Evolutionary conservation across 2,888 invertebrate species (phyloP), one percentile per base, ranked within the genome.

Genomic region (Eupeodes luniger): DNA sequence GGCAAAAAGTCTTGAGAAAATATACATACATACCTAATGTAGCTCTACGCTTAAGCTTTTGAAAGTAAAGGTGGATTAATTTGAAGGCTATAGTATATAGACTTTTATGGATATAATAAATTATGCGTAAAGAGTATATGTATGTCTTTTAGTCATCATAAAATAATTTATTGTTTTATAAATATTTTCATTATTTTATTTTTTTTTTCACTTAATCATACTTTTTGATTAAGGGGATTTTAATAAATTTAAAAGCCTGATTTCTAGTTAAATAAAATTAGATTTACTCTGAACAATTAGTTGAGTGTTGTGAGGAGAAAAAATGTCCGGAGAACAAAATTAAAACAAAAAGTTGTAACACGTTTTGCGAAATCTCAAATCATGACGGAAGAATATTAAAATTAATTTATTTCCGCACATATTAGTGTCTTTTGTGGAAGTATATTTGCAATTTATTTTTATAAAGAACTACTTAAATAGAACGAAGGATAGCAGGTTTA

Each of bases 311-410:
- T 36, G 19, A 67, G 6, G 6, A 55, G 4, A 9, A 7, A 9
- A 16, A 59, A 19, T 44, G 72, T 80, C 80, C 80, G 72, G 11
- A 16, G 27, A 57, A 57, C 1, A 19, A 11, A 57, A 40, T 9
- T 40, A 40, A 40, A 40, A 40, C 40, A 27, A 47, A 34, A 51
- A 44, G n/a, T 27, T 51, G n/a, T 55, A 59, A 67, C 19, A 59
- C 16, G 66, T 75, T 59, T 34, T 34, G 53, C 70, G 11, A 44
- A 61, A 27, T 27, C 3, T 27, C 27, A 27, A 27, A 16, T 55
- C 27, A 79, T 70, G 69, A 57, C 79, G 72, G 79, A 80, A 80
- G 77, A 80, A 36, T 34, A 6, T 27, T 27, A 10, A 36, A n/a
- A 12, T 49, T 10, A 10, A 53, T 55, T 66, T 57, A 51, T 57